These are phyloP conservation scores for Alcedo quadribrachys DNA, from an alignment of 2,797 vertebrate genomes.

Conservation along the genomic window DNA sequence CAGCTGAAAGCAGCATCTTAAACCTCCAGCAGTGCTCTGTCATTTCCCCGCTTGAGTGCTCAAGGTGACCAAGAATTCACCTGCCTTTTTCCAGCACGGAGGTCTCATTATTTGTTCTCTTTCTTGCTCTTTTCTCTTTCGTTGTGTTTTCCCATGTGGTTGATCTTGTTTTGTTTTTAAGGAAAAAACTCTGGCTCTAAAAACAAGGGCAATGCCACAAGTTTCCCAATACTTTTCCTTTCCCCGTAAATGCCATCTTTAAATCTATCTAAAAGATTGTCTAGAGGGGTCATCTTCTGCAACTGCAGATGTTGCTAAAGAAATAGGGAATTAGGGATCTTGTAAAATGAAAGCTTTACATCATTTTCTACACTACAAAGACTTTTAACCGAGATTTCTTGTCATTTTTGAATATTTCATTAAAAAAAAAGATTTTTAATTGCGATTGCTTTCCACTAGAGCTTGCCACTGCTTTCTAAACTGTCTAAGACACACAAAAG, in stretches of 20 bases:
- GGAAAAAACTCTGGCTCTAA: background rate
- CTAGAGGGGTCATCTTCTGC: background rate
- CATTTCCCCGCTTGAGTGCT: background rate
- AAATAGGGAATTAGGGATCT: background rate
- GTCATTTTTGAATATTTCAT: background rate
- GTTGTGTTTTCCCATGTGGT: background rate
- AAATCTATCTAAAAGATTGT: background rate
- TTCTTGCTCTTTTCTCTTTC: background rate
- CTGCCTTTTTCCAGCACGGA: background rate
- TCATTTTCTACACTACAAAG: background rate
- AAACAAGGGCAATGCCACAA: background rate
- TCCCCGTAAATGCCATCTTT: background rate
- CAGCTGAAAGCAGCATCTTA: background rate
- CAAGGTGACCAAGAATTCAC: background rate
- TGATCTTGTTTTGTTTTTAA: background rate
- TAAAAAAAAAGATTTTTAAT: background rate
- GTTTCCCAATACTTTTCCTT: background rate
- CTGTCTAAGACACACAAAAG: background rate
- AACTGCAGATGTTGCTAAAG: background rate
- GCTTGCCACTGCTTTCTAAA: constrained; percentile 13
- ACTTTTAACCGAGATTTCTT: background rate
- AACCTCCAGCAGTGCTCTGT: background rate
- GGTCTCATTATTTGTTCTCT: background rate
- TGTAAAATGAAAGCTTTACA: background rate
- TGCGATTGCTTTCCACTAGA: background rate